Base-by-base conservation (phyloP, 2,113 vertebrate genomes). In the Eolophus roseicapilla region DNA sequence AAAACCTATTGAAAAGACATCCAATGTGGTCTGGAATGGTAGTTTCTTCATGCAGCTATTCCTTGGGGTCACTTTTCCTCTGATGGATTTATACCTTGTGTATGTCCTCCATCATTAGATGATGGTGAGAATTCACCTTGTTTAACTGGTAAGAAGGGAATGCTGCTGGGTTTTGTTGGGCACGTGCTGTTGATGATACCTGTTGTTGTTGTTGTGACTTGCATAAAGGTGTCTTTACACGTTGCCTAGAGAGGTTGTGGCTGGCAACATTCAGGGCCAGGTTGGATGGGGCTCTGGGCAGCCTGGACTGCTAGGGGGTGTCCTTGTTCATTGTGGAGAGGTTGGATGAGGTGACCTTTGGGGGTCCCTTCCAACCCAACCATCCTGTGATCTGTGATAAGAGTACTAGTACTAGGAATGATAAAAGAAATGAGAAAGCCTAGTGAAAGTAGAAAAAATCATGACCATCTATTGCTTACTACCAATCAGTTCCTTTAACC, bases 11-110 rank as follows among this genome's bases (percentile, higher is more conserved):
- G 69, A 64, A 63, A 21, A 63, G 67, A 68, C 25, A 49, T 3
- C 21, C 14, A 7, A 35, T 4, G 39, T 44, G 44, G 11, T 37
- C 20, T 63, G 43, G 41, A 82, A 49, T 6, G 5, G 20, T n/a
- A 1, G 13, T 89, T 81, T 73, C 68, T 86, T 86, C 39, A 17
- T 41, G 14, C 31, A 29, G 57, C 39, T 89, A 50, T 84, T 89
- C 95, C 55, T 96, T 90, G 79, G 94, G 93, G 93, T 97, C 95
- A 92, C 95, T 96, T 95, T 92, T 64, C 33, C 87, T 73, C 77
- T 85, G 62, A 29, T 67, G 41, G 52, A 23, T 75, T 89, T 43
- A 33, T 46, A 59, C 28, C 21, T 35, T 59, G 57, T 35, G 7
- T 59, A 24, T 59, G 33, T 16, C 33, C 57, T 35, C 33, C 13